These are phyloP conservation scores for Muraenolepis orangiensis DNA, from an alignment of 2,797 vertebrate species.

Conservation along the genomic window DNA sequence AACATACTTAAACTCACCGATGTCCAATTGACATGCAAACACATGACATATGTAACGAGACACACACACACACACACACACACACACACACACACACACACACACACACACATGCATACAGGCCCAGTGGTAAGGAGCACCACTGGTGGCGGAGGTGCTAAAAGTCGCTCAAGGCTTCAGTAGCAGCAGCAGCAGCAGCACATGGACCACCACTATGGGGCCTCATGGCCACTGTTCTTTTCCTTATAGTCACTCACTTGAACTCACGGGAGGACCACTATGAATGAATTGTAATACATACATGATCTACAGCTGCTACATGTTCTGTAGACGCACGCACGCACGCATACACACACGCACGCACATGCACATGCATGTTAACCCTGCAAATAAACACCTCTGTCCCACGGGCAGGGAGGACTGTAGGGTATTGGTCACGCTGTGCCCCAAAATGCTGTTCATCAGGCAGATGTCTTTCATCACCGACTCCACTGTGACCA, in stretches of 20 bases:
- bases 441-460: constrained; percentile 43
- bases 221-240: constrained; percentile 41
- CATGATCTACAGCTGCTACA: not conserved
- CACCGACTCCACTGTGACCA: constrained; percentile 57
- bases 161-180: constrained; percentile 50
- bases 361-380: constrained; percentile 18
- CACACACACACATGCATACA: not conserved
- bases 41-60: not conserved
- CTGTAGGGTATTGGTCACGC: constrained; percentile 63
- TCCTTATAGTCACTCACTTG: constrained; percentile 24
- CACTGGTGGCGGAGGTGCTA: constrained; percentile 52
- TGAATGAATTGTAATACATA: not conserved
- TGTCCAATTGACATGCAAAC: not conserved
- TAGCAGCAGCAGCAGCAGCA: constrained; percentile 28
- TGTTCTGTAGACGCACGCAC: not conserved
- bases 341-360: not conserved
- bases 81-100: not conserved
- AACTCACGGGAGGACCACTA: constrained; percentile 11
- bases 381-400: constrained; percentile 44
- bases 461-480: constrained; percentile 53
- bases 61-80: not conserved
- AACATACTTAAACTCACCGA: too few species aligned
- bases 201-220: constrained; percentile 46
- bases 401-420: constrained; percentile 31
- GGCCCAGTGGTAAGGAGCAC: constrained; percentile 49